Conservation (phyloP, 92 coral and sea anemone genomes). For the Heteractis magnifica region DNA sequence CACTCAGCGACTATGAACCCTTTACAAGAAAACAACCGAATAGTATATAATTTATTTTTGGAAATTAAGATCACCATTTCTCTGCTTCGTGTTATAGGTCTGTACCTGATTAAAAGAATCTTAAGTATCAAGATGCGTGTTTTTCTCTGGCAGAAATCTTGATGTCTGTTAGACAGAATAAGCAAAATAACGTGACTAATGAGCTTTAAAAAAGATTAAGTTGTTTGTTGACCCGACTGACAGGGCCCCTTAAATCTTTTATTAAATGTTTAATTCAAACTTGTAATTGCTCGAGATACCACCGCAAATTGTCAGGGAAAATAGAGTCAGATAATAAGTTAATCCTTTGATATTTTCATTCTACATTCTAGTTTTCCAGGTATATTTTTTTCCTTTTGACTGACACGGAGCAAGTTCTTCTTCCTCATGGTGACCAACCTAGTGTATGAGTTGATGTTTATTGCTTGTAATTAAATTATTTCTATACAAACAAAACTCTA, state of each 20-base stretch:
- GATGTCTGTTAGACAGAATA: neutral
- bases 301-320: neutral
- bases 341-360: too few species aligned
- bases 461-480: too few species aligned
- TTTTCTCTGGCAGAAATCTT: neutral
- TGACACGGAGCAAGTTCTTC: too few species aligned
- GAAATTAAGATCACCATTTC: neutral
- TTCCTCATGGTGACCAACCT: too few species aligned
- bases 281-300: neutral
- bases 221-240: neutral
- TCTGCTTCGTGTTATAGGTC: neutral
- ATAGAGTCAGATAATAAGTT: too few species aligned
- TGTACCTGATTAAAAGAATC: neutral
- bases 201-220: neutral
- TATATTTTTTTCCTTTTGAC: too few species aligned
- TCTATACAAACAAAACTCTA: too few species aligned
- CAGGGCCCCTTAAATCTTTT: neutral
- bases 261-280: constrained; percentile 1
- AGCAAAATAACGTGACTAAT: neutral
- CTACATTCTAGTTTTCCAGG: too few species aligned
- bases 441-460: too few species aligned
- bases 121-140: neutral
- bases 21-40: neutral
- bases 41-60: neutral
- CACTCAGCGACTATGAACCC: too few species aligned